Percentiles rank a stretch among this genome's conserved stretches.
Evolutionary conservation across 2,888 invertebrate species (phyloP).

Genomic region (Pristionchus entomophagus): DNA sequence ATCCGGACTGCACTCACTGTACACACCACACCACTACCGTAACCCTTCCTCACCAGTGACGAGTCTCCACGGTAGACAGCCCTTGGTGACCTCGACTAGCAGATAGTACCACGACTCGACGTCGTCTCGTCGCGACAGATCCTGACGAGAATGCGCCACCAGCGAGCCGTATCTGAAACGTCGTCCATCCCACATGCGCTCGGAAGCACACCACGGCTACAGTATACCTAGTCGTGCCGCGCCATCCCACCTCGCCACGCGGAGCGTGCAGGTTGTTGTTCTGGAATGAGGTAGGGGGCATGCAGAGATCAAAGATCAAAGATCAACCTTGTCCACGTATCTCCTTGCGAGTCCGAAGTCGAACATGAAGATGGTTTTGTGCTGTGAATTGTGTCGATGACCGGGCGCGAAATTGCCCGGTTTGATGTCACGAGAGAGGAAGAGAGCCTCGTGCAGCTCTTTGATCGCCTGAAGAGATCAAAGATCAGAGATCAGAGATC

Average conservation of each 20-base stretch:
- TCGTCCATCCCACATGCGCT: neutral
- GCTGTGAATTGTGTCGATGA: slow-evolving; percentile 45
- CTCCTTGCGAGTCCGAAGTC: slow-evolving; percentile 54
- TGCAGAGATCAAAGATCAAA: slow-evolving; percentile 14
- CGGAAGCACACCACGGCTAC: too few relatives aligned
- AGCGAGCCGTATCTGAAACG: slow-evolving; percentile 59
- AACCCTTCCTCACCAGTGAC: slow-evolving; percentile 55
- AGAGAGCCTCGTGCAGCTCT: slow-evolving; percentile 60
- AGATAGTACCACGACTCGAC: slow-evolving; percentile 67
- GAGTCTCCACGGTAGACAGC: slow-evolving; percentile 65
- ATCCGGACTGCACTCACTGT: too few relatives aligned
- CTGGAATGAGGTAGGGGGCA: slow-evolving; percentile 36
- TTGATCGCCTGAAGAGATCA: slow-evolving; percentile 54
- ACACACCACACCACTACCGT: neutral
- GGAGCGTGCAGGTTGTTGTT: slow-evolving; percentile 53
- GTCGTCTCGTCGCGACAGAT: slow-evolving; percentile 64
- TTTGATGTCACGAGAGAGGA: slow-evolving; percentile 58
- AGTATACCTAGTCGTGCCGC: slow-evolving; percentile 61
- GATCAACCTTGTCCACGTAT: slow-evolving; percentile 52
- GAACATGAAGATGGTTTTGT: slow-evolving; percentile 57
- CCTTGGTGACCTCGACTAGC: slow-evolving; percentile 64
- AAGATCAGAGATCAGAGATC: neutral
- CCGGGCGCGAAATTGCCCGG: slow-evolving; percentile 63
- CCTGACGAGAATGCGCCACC: slow-evolving; percentile 60
- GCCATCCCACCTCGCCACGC: slow-evolving; percentile 66